Base-by-base conservation (phyloP, 2,797 vertebrate species). In the Diplodus sargus region DNA sequence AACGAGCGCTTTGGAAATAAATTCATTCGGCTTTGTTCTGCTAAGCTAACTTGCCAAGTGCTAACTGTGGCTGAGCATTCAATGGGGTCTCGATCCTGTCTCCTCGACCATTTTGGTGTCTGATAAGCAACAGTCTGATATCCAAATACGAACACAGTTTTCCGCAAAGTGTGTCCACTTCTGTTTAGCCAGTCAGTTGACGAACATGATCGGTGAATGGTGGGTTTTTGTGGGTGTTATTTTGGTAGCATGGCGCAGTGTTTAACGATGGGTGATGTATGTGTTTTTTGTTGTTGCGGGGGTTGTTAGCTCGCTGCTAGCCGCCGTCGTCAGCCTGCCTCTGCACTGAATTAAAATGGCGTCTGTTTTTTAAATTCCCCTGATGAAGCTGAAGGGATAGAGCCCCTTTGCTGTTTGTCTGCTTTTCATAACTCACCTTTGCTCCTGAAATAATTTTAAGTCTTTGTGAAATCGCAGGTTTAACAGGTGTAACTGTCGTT, bases 271-370 rank as follows among this genome's bases (percentile, higher is more conserved):
- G 61, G 20, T 62, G 67, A 65, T 53, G 4, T 1, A 51, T 39
- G 39, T 39, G 11, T 39, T 39, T 39, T 63, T 5, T 43, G 54
- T 70, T 59, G 53, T 64, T 59, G 62, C 45, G 73, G 63, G 76
- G 74, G 76, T 52, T 67, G 76, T 47, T 20, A 54, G 81, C 78
- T 73, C 30, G 16, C 39, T 7, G 20, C 43, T 68, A 53, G 72
- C 76, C 39, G 52, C 48, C 48, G 63, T 57, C 28, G 60, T 56
- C 53, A 62, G 56, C 34, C 60, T 20, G 74, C 5, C 65, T 65
- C 56, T 64, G 72, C 61, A 49, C 57, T 25, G 63, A 87, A 87
- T 71, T 91, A 94, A 94, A 93, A 94, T 94, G 93, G 93, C 93
- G 93, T 90, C 92, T 81, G 81, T 74, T 79, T 89, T 84, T 78